phyloP scores from a whole-genome alignment of 2,888 invertebrate genomes.

The Nemoura dubitans region DNA sequence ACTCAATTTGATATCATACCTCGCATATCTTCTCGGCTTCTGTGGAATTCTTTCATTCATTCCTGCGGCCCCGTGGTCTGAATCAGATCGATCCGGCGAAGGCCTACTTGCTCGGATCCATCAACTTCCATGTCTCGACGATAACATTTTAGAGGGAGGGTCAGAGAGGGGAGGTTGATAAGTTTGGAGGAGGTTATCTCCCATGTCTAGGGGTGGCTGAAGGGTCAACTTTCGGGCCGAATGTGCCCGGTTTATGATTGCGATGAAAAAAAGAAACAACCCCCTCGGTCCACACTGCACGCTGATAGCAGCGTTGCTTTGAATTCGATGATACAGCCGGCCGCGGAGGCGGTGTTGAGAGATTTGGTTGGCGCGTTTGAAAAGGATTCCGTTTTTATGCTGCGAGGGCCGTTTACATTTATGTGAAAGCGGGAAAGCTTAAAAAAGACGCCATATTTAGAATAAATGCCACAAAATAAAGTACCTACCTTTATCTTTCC shows the following conservation, averaged over 20 bases:
- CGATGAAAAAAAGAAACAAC: neutral
- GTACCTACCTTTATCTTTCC: no score
- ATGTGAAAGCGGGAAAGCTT: neutral
- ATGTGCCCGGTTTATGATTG: neutral
- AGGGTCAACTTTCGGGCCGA: neutral
- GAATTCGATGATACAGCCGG: no score
- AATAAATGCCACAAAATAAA: no score
- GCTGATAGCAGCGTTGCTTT: neutral
- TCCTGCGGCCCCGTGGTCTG: neutral
- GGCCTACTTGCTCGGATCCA: no score
- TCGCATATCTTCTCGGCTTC: neutral
- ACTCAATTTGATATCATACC: slow-evolving; percentile 12
- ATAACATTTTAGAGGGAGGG: neutral
- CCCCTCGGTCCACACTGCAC: neutral
- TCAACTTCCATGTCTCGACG: neutral
- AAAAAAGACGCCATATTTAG: no score
- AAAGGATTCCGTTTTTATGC: slow-evolving; percentile 12
- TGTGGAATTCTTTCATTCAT: neutral
- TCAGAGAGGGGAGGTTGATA: neutral
- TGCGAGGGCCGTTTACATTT: neutral
- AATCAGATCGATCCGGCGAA: neutral
- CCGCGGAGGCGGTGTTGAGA: neutral
- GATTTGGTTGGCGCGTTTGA: neutral
- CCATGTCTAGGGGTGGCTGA: neutral
- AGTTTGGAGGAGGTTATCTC: neutral